Base-by-base conservation (phyloP, 2,797 vertebrate genomes). In the Syngnathus rostellatus region DNA sequence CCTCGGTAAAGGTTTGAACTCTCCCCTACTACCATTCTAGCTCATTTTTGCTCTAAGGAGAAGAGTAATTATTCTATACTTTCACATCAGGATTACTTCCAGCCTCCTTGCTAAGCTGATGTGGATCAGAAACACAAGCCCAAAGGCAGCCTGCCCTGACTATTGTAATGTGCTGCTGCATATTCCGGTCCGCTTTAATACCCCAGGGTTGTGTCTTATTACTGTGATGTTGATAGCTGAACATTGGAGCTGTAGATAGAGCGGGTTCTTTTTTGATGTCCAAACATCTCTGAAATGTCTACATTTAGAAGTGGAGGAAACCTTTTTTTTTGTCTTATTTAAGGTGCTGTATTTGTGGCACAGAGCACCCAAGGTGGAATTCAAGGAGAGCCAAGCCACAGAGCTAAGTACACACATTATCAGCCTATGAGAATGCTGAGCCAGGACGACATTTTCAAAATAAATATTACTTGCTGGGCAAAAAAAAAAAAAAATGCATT, bases 381-480 rank as follows among this genome's bases (percentile, higher is more conserved):
- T 76, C 76, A 75, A 80, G 75, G 74, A 78, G 72, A 62, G 76
- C 77, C 81, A 25, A 74, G 77, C 78, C 70, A 69, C 70, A 72
- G 67, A 74, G 78, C 76, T 74, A 77, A 80, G 76, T 74, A 72
- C 77, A 77, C 78, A 73, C 62, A 81, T 80, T 77, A 79, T 69
- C 62, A 40, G 65, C 60, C 65, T 73, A 77, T 80, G 68, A 82
- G 70, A 76, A 73, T 68, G 80, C 76, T 72, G 80, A 82, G 79
- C 77, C 77, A 72, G 76, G 69, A 50, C 83, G 82, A 81, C 80
- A 81, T 85, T 86, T 87, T 82, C 85, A 73, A 84, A 81, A 86
- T 89, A 85, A 85, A 88, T 89, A 89, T 89, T 87, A 85, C 76
- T 83, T 86, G 76, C 81, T 61, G 80, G 77, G 87, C 86, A 86